Evolutionary conservation across 1,140 invertebrate species (phyloP).

Genomic region (Mycetomoellerius zeteki): DNA sequence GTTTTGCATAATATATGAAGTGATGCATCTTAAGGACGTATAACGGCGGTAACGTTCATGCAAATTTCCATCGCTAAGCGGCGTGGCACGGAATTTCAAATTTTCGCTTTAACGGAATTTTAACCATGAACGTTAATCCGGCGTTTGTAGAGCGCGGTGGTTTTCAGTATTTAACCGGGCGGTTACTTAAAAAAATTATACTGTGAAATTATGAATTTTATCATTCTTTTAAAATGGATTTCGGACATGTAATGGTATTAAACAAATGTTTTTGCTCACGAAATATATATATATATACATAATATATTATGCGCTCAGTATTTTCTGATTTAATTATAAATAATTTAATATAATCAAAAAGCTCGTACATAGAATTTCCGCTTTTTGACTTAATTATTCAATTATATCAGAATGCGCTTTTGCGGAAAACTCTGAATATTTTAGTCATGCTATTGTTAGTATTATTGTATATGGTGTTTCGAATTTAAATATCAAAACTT

Average conservation of each 20-base stretch:
- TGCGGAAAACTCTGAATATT: not conserved
- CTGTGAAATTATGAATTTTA: constrained; percentile 25
- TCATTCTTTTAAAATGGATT: constrained; percentile 4
- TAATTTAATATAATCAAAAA: constrained; percentile 7
- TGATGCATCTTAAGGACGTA: constrained; percentile 55
- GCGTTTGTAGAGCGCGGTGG: constrained; percentile 40
- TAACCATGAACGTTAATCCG: constrained; percentile 46
- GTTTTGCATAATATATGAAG: constrained; percentile 54
- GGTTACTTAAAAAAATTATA: constrained; percentile 16
- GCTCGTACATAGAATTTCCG: not conserved
- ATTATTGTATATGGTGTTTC: not conserved
- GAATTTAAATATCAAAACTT: no score
- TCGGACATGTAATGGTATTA: not conserved
- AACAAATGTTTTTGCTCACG: not conserved
- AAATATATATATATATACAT: not conserved
- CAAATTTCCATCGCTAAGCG: constrained; percentile 61
- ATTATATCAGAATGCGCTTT: not conserved
- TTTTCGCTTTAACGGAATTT: constrained; percentile 59
- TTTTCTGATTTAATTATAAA: constrained; percentile 36
- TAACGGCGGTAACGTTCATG: constrained; percentile 64
- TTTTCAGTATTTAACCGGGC: constrained; percentile 40
- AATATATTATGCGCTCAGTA: not conserved
- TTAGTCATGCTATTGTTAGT: not conserved
- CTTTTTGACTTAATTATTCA: constrained; percentile 13
- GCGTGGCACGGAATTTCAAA: constrained; percentile 56